phyloP scores from a whole-genome alignment of 2,888 invertebrate genomes.

The Heliconius aoede region DNA sequence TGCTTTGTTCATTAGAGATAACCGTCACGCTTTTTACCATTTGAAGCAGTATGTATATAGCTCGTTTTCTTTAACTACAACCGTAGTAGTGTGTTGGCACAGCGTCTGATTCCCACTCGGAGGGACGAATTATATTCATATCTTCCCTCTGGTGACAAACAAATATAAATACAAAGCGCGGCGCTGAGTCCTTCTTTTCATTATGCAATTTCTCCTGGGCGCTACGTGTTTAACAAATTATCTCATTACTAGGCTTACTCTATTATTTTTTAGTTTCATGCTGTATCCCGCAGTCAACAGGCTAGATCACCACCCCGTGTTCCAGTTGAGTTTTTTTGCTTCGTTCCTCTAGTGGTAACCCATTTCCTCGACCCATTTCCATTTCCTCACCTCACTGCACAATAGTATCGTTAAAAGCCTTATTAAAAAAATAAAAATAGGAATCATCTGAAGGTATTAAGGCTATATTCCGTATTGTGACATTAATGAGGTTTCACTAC shows the following conservation, averaged over 20 bases:
- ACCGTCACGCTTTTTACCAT: neutral
- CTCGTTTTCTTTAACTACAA: too few species aligned
- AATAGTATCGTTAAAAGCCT: neutral
- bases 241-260: too few species aligned
- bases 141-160: neutral
- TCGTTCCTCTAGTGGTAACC: neutral
- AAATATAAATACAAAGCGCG: neutral
- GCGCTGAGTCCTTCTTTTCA: too few species aligned
- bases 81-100: too few species aligned
- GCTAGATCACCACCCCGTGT: too few species aligned
- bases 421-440: neutral
- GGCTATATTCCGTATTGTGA: slow-evolving; percentile 17
- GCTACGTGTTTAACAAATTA: too few species aligned
- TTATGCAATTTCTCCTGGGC: too few species aligned
- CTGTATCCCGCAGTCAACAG: too few species aligned
- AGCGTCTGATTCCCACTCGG: neutral
- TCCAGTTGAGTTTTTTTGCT: too few species aligned
- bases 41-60: neutral
- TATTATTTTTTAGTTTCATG: too few species aligned
- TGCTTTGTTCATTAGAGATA: neutral
- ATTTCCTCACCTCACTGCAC: too few species aligned
- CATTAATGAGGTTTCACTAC: slow-evolving; percentile 23
- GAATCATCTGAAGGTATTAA: neutral
- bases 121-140: neutral
- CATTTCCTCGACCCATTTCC: neutral